A percentile compares a stretch with the other conserved stretches of the same genome.
Conservation (phyloP, 2,888 invertebrate species). For the Eupithecia pulchellata region DNA sequence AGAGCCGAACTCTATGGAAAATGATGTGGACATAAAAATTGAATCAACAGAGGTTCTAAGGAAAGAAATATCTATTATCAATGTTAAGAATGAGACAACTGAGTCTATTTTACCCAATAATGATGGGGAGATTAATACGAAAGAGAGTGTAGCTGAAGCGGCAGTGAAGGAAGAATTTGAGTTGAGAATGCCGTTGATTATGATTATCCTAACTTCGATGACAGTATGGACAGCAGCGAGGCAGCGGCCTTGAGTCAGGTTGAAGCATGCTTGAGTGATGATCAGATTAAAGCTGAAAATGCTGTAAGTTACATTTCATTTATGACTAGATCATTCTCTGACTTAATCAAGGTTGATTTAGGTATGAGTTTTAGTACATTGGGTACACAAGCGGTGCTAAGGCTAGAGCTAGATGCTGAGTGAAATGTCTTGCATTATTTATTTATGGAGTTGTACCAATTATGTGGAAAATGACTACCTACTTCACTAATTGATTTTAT, state of each 20-base stretch:
- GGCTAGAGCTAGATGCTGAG: neutral
- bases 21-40: constrained; percentile 6
- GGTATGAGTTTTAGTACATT: neutral
- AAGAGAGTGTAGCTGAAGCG: constrained; percentile 46
- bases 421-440: neutral
- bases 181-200: constrained; percentile 57
- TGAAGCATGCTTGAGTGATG: constrained; percentile 72
- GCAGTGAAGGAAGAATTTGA: constrained; percentile 63
- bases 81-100: constrained; percentile 28
- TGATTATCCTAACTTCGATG: constrained; percentile 68
- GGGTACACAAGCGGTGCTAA: neutral
- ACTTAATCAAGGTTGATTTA: neutral
- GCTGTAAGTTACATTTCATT: constrained; percentile 26
- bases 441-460: too few species aligned
- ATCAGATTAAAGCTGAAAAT: constrained; percentile 61
- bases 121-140: constrained; percentile 36
- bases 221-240: constrained; percentile 74
- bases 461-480: neutral
- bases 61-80: constrained; percentile 29
- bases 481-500: too few species aligned
- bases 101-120: constrained; percentile 35
- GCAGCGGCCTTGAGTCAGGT: constrained; percentile 70
- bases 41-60: constrained; percentile 18
- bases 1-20: constrained; percentile 14
- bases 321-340: neutral